Conservation (phyloP, 2,888 invertebrate genomes). For the Caenorhabditis zanzibari region DNA sequence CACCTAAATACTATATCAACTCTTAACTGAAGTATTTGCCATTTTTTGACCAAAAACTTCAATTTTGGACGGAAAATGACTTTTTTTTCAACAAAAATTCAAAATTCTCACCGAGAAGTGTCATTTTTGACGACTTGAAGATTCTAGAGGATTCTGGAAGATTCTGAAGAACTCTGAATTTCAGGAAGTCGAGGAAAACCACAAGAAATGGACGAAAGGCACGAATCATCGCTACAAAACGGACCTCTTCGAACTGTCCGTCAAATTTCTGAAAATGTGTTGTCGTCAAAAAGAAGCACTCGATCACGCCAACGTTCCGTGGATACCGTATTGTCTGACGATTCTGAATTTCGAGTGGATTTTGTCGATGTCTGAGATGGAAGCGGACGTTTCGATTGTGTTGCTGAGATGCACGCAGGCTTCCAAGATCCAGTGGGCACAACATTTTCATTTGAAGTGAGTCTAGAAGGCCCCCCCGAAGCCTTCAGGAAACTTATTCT, state of each 20-base stretch:
- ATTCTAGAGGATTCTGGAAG: no score
- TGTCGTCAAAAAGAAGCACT: constrained; percentile 1
- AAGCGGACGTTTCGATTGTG: constrained; percentile 26
- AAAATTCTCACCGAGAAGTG: not conserved
- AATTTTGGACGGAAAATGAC: no score
- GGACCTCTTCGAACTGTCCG: constrained; percentile 26
- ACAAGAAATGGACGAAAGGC: constrained; percentile 25
- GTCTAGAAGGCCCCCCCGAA: no score
- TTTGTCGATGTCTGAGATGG: constrained; percentile 4
- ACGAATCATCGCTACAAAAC: not conserved
- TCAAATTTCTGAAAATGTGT: constrained; percentile 33
- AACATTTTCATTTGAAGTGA: constrained; percentile 21
- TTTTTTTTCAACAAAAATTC: no score
- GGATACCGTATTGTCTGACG: constrained; percentile 26
- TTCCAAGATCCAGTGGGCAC: constrained; percentile 28
- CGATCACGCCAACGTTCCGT: constrained; percentile 33
- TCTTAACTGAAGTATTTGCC: no score
- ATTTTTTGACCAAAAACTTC: no score
- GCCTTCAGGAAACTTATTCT: no score
- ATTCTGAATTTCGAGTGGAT: not conserved
- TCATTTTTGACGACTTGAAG: no score
- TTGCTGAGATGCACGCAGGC: constrained; percentile 9
- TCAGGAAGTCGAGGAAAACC: constrained; percentile 51
- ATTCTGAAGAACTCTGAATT: no score
- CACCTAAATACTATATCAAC: no score